Evolutionary conservation across 2,797 vertebrate genomes (phyloP), one percentile per base, ranked within the genome.

Genomic region (Lophotriccus pileatus): DNA sequence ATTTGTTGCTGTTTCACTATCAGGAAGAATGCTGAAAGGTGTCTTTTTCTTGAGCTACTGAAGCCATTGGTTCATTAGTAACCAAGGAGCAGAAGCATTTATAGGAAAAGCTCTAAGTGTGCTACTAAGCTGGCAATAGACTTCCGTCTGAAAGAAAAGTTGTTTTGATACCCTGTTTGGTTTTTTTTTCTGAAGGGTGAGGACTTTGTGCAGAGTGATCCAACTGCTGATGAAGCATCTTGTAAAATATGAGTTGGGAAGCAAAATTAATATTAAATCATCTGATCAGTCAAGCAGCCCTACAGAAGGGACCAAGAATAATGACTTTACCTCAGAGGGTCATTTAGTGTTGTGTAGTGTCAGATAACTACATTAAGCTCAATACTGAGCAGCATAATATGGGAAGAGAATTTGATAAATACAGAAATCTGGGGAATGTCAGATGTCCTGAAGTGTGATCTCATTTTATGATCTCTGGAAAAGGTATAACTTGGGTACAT

Each of bases 61-160:
- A 66, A 93, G 64, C 92, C 56, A n/a, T 67, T 83, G 24, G 28
- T 84, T 85, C 87, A 77, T 95, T 87, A 91, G 94, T 95, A 93
- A 72, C 93, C 87, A 96, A 79, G 89, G 67, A 83, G 84, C 78
- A 93, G 76, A 93, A 62, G 52, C 14, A 1, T 87, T 84, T 96
- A 52, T 81, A 86, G 89, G 94, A 93, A 90, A 79, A 76, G n/a
- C 87, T 91, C 52, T 79, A 70, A 74, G 21, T 24, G n/a, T n/a
- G n/a, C n/a, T n/a, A n/a, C n/a, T n/a, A 93, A 93, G 55, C 77
- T 93, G 56, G 19, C n/a, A 59, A 10, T 66, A 72, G 49, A 41
- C 39, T 79, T 68, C 59, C 30, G 39, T 87, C 69, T 85, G n/a
- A 73, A 85, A 70, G 41, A 70, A 72, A 64, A 78, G 53, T 67